phyloP scores from a whole-genome alignment of 2,113 vertebrate genomes.

The Notarius quadriscutis region DNA sequence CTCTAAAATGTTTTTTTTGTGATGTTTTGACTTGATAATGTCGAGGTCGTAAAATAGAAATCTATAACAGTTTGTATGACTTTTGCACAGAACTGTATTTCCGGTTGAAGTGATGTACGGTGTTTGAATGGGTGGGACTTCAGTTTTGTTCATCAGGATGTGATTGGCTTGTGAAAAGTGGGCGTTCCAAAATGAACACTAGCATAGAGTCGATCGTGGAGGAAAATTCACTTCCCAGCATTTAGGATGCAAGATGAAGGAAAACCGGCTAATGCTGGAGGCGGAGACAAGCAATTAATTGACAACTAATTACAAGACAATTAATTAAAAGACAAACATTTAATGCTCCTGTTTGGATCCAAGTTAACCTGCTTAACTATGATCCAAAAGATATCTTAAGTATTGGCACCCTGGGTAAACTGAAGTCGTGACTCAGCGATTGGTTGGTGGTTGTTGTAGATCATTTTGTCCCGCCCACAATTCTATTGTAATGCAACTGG shows the following conservation, averaged over 20 bases:
- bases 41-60: no score
- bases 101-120: neutral
- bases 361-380: neutral
- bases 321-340: no score
- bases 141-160: neutral
- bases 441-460: no score
- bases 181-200: neutral
- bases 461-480: neutral
- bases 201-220: neutral
- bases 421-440: neutral
- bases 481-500: neutral
- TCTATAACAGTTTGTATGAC: no score
- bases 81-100: neutral
- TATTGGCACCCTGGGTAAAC: neutral
- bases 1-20: no score
- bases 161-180: conserved; percentile 3
- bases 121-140: neutral
- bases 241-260: neutral
- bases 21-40: no score
- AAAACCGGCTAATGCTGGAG: neutral
- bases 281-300: no score
- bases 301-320: no score
- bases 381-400: neutral
- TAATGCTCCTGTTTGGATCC: neutral
- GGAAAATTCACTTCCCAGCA: neutral